Evolutionary conservation across 2,797 vertebrate species (phyloP), one percentile per base, ranked within the genome.

Genomic region (Enteromius fasciolatus): DNA sequence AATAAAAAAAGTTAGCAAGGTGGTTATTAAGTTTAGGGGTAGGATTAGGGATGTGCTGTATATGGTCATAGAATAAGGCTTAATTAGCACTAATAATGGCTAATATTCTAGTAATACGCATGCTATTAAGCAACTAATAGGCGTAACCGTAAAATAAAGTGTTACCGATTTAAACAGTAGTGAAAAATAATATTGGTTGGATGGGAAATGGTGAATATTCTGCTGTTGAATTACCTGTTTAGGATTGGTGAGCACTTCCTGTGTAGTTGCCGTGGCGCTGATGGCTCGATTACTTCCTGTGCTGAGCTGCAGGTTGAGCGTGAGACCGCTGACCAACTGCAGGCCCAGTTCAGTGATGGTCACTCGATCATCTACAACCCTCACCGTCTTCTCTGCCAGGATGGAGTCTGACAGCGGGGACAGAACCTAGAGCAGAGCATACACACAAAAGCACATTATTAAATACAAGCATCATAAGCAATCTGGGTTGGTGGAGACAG

Each of bases 401-500:
- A 99, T 98, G 31, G 97, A 97, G 93, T 99, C 98, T 0, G 97
- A 99, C 83, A 99, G 87, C 4, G 97, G 98, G 82, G 98, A 99
- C 86, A 99, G 87, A 79, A 99, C 97, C 98, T 99, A 61, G 11
- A 80, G 28, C 44, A 73, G 12, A 61, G 28, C 20, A 61, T n/a
- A 70, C 66, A 77, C 61, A 78, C 66, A 85, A 14, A 81, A 69
- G 57, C 28, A 68, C 61, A 76, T 81, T 57, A 81, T 76, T 74
- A 78, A 50, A 83, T 63, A 86, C 64, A 72, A 25, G 41, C 52
- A 67, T 63, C 31, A 70, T 25, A 57, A 28, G 61, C 54, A 78
- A 78, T 84, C 83, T 54, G 17, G 81, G 52, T 82, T 80, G 69
- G 6, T 23, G 50, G n/a, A 79, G 25, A 74, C 76, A 79, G 57